These are phyloP conservation scores for Toxotes lorentzi DNA, from an alignment of 2,797 vertebrate genomes.

Conservation along the genomic window DNA sequence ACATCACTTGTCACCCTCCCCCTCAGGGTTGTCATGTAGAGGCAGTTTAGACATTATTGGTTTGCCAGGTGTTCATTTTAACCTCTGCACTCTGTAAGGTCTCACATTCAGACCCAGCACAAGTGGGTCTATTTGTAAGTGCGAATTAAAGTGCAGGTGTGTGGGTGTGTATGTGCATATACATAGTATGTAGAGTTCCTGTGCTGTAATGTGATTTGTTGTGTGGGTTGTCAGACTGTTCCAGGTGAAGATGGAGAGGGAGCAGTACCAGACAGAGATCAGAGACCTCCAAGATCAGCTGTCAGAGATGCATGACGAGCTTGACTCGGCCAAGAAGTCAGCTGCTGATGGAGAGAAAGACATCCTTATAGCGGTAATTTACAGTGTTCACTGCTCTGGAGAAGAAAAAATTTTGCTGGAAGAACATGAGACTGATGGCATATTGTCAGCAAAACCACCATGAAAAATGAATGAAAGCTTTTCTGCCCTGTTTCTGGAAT, in stretches of 20 bases:
- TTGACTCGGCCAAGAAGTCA: slow-evolving; percentile 90
- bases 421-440: neutral
- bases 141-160: slow-evolving; percentile 61
- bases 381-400: slow-evolving; percentile 20
- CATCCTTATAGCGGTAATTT: slow-evolving; percentile 88
- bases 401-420: neutral
- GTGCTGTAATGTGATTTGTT: slow-evolving; percentile 48
- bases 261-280: slow-evolving; percentile 96
- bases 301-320: slow-evolving; percentile 98
- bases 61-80: slow-evolving; percentile 48
- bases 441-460: neutral
- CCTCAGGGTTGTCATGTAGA: slow-evolving; percentile 26
- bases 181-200: slow-evolving; percentile 10
- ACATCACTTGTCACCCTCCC: slow-evolving; percentile 51
- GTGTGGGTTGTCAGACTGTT: slow-evolving; percentile 87
- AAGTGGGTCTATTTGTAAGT: slow-evolving; percentile 63
- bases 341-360: slow-evolving; percentile 88
- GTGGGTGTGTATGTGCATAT: slow-evolving; percentile 31
- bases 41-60: slow-evolving; percentile 54
- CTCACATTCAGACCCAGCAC: slow-evolving; percentile 41
- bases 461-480: neutral
- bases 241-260: slow-evolving; percentile 97
- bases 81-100: slow-evolving; percentile 36
- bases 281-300: slow-evolving; percentile 98
- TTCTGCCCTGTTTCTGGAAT: neutral